These are phyloP conservation scores for Oplegnathus fasciatus DNA, from an alignment of 2,113 vertebrate species.

Conservation along the genomic window DNA sequence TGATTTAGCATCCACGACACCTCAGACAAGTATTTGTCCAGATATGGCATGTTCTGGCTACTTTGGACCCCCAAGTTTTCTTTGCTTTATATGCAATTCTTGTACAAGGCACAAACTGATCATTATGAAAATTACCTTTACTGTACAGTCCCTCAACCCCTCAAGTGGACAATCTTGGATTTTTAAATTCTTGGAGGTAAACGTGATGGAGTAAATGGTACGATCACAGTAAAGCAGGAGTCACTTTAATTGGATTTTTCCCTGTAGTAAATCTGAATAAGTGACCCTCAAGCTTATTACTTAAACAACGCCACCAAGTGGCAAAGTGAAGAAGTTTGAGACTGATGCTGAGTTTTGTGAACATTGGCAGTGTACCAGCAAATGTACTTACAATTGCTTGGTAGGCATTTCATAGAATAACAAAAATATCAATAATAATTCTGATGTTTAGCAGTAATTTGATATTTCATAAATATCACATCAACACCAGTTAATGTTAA, in stretches of 20 bases:
- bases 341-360: slow-evolving; percentile 22
- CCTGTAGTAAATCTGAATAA: slow-evolving; percentile 51
- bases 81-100: not conserved
- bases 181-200: slow-evolving; percentile 18
- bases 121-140: not conserved
- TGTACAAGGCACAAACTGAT: not conserved
- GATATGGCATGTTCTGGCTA: not conserved
- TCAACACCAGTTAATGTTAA: not conserved
- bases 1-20: not conserved
- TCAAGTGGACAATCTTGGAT: not conserved
- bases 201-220: slow-evolving; percentile 17
- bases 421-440: not conserved
- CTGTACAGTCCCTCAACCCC: not conserved
- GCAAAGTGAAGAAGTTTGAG: not conserved
- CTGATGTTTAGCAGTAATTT: not conserved
- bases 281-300: slow-evolving; percentile 23
- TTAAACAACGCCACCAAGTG: slow-evolving; percentile 48
- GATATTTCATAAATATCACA: fast-evolving
- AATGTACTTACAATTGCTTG: not conserved
- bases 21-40: not conserved
- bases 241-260: slow-evolving; percentile 68
- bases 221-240: slow-evolving; percentile 23
- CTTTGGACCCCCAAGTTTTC: not conserved
- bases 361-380: not conserved
- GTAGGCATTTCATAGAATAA: not conserved